These are phyloP conservation scores for Chionis minor DNA, from an alignment of 2,113 vertebrate genomes.

Conservation along the genomic window DNA sequence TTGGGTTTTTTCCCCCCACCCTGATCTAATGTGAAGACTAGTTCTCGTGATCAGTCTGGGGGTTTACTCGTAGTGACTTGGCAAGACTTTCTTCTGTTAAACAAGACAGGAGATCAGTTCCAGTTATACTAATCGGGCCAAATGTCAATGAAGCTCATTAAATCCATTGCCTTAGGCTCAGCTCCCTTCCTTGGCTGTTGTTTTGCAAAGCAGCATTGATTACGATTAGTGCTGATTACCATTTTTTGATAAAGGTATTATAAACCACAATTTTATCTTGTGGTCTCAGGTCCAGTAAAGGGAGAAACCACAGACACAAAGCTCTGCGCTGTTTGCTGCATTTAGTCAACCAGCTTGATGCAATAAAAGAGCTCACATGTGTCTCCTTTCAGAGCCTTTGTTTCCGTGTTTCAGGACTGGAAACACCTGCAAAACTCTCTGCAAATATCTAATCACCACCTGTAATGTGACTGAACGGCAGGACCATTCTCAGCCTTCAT, in stretches of 20 bases:
- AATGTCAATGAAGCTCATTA: not conserved
- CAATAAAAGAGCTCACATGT: not conserved
- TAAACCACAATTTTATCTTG: constrained; percentile 2
- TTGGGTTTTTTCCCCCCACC: too few relatives aligned
- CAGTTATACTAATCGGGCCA: not conserved
- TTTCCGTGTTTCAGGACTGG: not conserved
- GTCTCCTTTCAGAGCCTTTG: not conserved
- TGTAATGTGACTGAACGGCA: not conserved
- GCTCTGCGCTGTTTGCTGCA: not conserved
- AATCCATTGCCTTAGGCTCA: not conserved
- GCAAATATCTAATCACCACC: constrained; percentile 23
- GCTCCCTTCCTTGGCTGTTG: not conserved
- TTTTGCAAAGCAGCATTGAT: not conserved
- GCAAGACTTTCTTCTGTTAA: not conserved
- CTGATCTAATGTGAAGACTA: not conserved
- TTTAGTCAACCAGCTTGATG: not conserved
- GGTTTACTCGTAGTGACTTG: not conserved
- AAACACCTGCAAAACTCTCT: constrained; percentile 17
- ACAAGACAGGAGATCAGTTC: not conserved
- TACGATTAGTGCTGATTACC: not conserved
- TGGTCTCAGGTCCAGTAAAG: not conserved
- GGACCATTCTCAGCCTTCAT: not conserved
- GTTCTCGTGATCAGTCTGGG: not conserved
- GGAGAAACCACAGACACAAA: not conserved
- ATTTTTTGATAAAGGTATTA: not conserved